phyloP scores from a whole-genome alignment of 2,113 vertebrate species.

The Poeciliopsis occidentalis region DNA sequence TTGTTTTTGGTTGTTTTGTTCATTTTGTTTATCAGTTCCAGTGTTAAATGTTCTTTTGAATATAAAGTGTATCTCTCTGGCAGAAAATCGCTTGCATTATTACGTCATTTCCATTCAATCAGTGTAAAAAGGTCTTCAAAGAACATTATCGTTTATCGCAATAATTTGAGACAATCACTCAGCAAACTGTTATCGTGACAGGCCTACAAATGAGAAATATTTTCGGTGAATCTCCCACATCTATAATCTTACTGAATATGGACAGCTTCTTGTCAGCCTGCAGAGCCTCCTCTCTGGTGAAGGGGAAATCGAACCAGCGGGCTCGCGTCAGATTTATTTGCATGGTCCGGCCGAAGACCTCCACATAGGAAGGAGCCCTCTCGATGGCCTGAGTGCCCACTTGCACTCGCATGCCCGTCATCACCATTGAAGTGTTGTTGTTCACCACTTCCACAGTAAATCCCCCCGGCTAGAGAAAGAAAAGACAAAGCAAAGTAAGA shows the following conservation, averaged over 20 bases:
- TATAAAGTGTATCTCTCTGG: too few species aligned
- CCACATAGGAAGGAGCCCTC: conserved; percentile 91
- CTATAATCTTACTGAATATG: conserved; percentile 89
- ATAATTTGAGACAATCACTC: too few species aligned
- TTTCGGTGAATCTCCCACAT: not conserved
- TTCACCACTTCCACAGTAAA: conserved; percentile 95
- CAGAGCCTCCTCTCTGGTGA: conserved; percentile 95
- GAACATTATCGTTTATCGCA: too few species aligned
- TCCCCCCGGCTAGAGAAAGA: conserved; percentile 87
- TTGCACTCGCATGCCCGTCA: conserved; percentile 98
- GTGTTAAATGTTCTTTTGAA: too few species aligned
- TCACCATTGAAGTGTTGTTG: conserved; percentile 98
- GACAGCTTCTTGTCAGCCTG: conserved; percentile 97
- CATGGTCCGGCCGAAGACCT: conserved; percentile 97
- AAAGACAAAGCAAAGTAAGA: not conserved
- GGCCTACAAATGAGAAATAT: not conserved
- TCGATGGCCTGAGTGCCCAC: conserved; percentile 95
- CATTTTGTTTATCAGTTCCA: too few species aligned
- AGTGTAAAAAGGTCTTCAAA: too few species aligned
- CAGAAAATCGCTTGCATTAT: too few species aligned
- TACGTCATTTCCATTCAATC: too few species aligned
- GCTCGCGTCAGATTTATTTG: conserved; percentile 96
- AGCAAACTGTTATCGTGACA: too few species aligned
- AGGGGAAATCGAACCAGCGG: conserved; percentile 98
- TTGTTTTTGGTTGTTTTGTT: too few species aligned